Evolutionary conservation across 2,797 vertebrate species (phyloP).

Genomic region (Chaetophractus vellerosus): DNA sequence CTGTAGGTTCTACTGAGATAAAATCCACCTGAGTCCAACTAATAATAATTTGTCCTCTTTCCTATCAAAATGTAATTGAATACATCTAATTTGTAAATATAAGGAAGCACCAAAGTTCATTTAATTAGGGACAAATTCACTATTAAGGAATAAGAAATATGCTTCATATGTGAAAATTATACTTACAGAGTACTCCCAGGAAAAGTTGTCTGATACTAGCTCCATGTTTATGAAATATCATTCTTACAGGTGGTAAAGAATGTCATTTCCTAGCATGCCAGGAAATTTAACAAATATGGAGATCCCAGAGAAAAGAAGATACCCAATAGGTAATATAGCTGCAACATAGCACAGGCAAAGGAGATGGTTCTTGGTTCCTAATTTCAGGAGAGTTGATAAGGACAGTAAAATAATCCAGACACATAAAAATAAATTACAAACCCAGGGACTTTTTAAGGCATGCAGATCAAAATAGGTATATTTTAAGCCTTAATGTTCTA

Average conservation of each 20-base stretch:
- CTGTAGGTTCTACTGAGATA: background rate
- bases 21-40: background rate
- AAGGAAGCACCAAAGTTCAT: background rate
- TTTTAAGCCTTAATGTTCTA: background rate
- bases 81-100: background rate
- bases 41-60: background rate
- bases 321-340: accelerated
- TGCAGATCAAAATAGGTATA: background rate
- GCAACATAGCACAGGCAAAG: background rate
- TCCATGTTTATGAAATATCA: background rate
- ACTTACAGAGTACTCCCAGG: background rate
- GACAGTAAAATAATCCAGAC: background rate
- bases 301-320: background rate
- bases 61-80: background rate
- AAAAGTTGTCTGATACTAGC: background rate
- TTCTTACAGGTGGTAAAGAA: background rate
- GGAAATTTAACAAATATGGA: background rate
- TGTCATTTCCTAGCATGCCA: background rate
- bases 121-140: background rate
- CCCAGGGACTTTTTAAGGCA: background rate
- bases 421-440: background rate
- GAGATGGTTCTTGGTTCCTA: background rate
- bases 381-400: background rate
- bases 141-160: background rate
- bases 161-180: background rate